Evolutionary conservation across 2,113 vertebrate genomes (phyloP), one percentile per base, ranked within the genome.

Genomic region (Thunnus maccoyii): DNA sequence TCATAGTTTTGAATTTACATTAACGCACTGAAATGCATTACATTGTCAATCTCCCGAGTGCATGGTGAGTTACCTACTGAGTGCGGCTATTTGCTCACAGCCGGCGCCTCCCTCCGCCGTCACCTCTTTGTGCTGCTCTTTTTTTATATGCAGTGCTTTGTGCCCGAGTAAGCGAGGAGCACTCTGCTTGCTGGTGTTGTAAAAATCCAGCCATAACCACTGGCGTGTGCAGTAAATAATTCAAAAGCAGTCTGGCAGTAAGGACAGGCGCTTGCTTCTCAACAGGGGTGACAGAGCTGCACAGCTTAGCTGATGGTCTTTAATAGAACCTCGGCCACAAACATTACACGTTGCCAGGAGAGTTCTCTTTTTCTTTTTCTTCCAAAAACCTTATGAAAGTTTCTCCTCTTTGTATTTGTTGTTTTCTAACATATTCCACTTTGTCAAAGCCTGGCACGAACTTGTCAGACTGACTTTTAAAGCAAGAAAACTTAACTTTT

Each of bases 141-240:
- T 74, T 64, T 65, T 64, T 65, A 80, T 82, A 60, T 46, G 75
- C 15, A 18, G 27, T 36, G 74, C 80, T 90, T 87, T 92, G 82
- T 86, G 80, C 67, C 82, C 68, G 73, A 83, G 86, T 86, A 71
- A 83, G 80, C 74, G 48, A 25, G 67, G 54, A 64, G 82, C 79
- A 67, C 80, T 82, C 82, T 7, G 67, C 80, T 87, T 76, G 65
- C 60, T 82, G 76, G 82, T 82, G 85, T 85, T 89, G 86, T 91
- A 82, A 85, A 91, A 90, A 80, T 85, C 67, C 85, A 79, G 88
- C 88, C 75, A 66, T 88, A 82, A 88, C 76, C 80, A 79, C 80
- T 84, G 77, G 83, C 14, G 61, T 87, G 73, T 78, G 76, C 25
- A 62, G 83, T 94, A 87, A 94, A 94, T 95, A 93, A 94, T 95